Evolutionary conservation across 2,888 invertebrate genomes (phyloP), one percentile per base, ranked within the genome.

Genomic region (Dicyrtomina minuta): DNA sequence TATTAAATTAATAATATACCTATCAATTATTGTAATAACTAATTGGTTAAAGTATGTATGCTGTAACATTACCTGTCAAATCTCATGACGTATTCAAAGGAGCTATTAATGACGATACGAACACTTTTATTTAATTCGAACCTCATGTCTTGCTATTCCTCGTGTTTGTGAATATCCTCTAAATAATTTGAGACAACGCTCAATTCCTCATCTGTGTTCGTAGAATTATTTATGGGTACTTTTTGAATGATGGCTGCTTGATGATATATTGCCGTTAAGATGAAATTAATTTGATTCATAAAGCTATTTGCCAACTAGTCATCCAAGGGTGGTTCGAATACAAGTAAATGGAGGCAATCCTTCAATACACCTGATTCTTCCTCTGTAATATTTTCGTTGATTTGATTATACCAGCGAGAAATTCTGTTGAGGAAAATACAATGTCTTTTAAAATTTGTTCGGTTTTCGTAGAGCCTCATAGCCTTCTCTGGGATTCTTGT

Each of bases 241-340:
- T 94, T 85, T 49, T 88, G 85, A 49, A 94, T 87, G 20, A 94
- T 85, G 0, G 87, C 86, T 0, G 93, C 87, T 87, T 94, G 93
- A 80, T 90, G 88, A 68, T 92, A 85, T 62, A 94, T 90, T 79
- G 95, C 93, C 8, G 89, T 85, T 72, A 95, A 88, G 0, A 96
- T 83, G 33, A 88, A 87, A 70, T 88, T 88, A 20, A 96, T 86
- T 76, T 94, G 82, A 61, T 88, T 88, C n/a, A n/a, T n/a, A n/a
- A n/a, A n/a, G n/a, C n/a, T n/a, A n/a, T n/a, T n/a, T n/a, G n/a
- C n/a, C n/a, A 89, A 86, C 13, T 87, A 88, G 1, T 89, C 88
- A 74, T 95, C 91, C 68, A 96, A 82, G 0, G 92, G 92, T 1
- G 96, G 96, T 10, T 53, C 13, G 12, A 5, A 26, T 46, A 91